Evolutionary conservation across 2,888 invertebrate genomes (phyloP).

Genomic region (Elysia crispata): DNA sequence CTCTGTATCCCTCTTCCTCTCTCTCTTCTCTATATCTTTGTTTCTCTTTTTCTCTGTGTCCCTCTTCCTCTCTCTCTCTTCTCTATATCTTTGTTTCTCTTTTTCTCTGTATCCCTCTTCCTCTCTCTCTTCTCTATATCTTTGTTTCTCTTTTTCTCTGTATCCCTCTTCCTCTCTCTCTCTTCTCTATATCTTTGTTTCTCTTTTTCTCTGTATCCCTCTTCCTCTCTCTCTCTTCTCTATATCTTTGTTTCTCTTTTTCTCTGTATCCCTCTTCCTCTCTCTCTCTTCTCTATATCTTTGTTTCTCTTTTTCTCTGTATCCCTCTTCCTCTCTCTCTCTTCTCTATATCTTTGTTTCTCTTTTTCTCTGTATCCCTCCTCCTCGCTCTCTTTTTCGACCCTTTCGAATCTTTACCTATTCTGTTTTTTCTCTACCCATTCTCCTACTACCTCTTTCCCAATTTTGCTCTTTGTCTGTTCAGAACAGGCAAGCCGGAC

Average conservation of each 20-base stretch:
- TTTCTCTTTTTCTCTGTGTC: slow-evolving; percentile 16
- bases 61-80: slow-evolving; percentile 20
- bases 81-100: slow-evolving; percentile 41
- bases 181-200: no score
- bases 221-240: no score
- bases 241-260: no score
- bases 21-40: slow-evolving; percentile 9
- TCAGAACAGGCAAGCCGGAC: no score
- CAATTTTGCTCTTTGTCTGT: no score
- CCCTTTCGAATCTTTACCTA: no score
- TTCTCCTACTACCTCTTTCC: slow-evolving; percentile 1
- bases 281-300: slow-evolving; percentile 23
- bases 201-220: no score
- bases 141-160: slow-evolving; percentile 33
- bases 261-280: neutral
- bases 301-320: slow-evolving; percentile 30
- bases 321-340: slow-evolving; percentile 26
- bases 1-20: slow-evolving; percentile 18
- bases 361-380: slow-evolving; percentile 2
- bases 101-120: slow-evolving; percentile 15
- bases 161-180: slow-evolving; percentile 25
- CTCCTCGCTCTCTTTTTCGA: no score
- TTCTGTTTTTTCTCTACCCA: slow-evolving; percentile 14
- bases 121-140: slow-evolving; percentile 29
- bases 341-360: neutral